Conservation (phyloP, 1,140 invertebrate genomes). For the Epicauta chinensis region DNA sequence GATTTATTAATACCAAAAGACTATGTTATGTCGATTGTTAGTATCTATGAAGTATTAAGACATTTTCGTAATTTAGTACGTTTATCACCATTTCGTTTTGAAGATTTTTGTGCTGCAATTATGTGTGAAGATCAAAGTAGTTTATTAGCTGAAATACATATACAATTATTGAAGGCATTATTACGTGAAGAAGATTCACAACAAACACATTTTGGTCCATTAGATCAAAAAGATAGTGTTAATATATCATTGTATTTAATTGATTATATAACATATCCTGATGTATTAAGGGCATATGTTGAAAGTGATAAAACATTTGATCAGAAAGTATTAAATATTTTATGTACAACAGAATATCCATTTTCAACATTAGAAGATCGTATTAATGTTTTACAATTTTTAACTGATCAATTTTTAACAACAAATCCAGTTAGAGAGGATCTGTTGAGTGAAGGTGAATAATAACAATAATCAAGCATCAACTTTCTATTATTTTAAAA, state of each 20-base stretch:
- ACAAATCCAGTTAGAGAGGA: constrained; percentile 90
- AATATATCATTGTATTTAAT: constrained; percentile 88
- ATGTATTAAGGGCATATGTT: constrained; percentile 81
- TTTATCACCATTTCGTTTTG: constrained; percentile 89
- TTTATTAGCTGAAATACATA: constrained; percentile 86
- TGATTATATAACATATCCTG: constrained; percentile 93
- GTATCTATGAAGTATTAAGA: constrained; percentile 90
- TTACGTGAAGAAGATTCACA: constrained; percentile 91
- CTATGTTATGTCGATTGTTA: constrained; percentile 70
- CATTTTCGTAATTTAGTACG: constrained; percentile 85
- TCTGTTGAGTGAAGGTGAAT: constrained; percentile 84
- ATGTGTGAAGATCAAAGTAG: constrained; percentile 86
- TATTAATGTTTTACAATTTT: constrained; percentile 80
- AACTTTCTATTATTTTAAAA: background rate
- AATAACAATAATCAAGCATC: constrained; percentile 1
- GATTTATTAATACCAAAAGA: constrained; percentile 79
- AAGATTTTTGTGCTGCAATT: constrained; percentile 93
- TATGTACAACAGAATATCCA: constrained; percentile 79
- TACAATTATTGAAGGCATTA: constrained; percentile 84
- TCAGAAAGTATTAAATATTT: constrained; percentile 59
- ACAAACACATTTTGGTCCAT: constrained; percentile 89
- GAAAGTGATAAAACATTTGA: constrained; percentile 82
- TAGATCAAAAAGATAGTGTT: constrained; percentile 94
- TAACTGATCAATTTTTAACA: constrained; percentile 91
- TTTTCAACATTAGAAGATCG: constrained; percentile 77